Conservation (phyloP, 2,888 invertebrate species). For the Chironomus tentans region DNA sequence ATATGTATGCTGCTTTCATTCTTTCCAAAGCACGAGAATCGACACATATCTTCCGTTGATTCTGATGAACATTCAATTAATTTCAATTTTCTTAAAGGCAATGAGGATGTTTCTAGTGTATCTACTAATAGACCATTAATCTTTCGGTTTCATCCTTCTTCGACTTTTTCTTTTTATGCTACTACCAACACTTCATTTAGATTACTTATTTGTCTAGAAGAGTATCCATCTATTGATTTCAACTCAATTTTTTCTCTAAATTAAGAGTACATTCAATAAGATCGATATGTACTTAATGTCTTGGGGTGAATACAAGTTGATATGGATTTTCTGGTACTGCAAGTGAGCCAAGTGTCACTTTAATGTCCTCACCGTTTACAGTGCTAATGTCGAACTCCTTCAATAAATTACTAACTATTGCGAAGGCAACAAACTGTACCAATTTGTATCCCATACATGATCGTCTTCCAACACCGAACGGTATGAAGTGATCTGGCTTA, state of each 20-base stretch:
- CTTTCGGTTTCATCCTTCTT: conserved; percentile 5
- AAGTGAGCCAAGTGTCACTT: conserved; percentile 48
- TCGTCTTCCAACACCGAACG: conserved; percentile 56
- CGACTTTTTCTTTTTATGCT: background rate
- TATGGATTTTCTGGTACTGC: conserved; percentile 47
- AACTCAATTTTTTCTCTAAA: too few relatives aligned
- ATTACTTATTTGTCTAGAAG: too few relatives aligned
- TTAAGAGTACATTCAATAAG: too few relatives aligned
- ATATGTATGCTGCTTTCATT: background rate
- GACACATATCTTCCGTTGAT: background rate
- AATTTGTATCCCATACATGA: conserved; percentile 61
- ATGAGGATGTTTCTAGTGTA: background rate
- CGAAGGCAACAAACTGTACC: conserved; percentile 51
- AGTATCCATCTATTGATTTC: too few relatives aligned
- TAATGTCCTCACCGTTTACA: conserved; percentile 42
- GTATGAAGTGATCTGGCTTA: conserved; percentile 57
- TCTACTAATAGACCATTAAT: conserved; percentile 18
- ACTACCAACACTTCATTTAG: too few relatives aligned
- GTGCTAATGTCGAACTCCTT: conserved; percentile 48
- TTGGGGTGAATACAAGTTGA: conserved; percentile 41
- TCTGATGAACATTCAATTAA: conserved; percentile 16
- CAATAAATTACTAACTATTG: conserved; percentile 46
- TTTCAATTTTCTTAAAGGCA: conserved; percentile 16
- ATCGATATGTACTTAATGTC: background rate
- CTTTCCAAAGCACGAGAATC: background rate